Percentiles rank a stretch among this genome's conserved stretches.
phyloP scores from a whole-genome alignment of 2,797 vertebrate species.

The Chaetodon trifasciatus region DNA sequence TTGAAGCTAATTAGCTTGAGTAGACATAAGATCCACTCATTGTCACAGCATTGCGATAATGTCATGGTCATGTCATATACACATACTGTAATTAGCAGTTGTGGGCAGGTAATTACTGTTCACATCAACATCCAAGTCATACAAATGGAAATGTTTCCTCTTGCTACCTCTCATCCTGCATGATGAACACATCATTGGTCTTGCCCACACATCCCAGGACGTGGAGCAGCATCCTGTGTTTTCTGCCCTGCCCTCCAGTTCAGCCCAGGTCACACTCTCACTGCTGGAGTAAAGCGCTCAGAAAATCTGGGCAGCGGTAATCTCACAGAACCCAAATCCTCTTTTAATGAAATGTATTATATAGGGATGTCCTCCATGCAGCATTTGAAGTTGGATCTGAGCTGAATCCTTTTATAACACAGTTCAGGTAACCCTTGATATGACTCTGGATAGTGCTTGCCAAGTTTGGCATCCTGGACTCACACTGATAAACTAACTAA shows the following conservation, averaged over 20 bases:
- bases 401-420: conserved; percentile 20
- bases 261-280: conserved; percentile 2
- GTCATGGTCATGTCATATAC: background rate
- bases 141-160: background rate
- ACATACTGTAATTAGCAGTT: background rate
- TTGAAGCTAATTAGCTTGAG: no score
- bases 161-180: background rate
- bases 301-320: conserved; percentile 19
- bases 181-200: background rate
- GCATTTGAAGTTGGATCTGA: conserved; percentile 30
- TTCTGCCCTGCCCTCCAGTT: background rate
- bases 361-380: conserved; percentile 9
- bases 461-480: background rate
- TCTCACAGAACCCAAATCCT: conserved; percentile 52
- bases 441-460: background rate
- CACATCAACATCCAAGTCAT: background rate
- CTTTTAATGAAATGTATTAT: conserved; percentile 60
- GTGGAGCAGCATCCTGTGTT: conserved; percentile 7
- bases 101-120: no score
- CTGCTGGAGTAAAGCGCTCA: conserved; percentile 45
- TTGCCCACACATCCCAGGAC: background rate
- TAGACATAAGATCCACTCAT: background rate
- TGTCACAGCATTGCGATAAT: background rate
- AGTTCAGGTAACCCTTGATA: conserved; percentile 15
- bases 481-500: background rate